Percentiles rank a stretch among this genome's conserved stretches.
These are phyloP conservation scores for Pitta sordida DNA, from an alignment of 2,113 vertebrate species.

Conservation along the genomic window DNA sequence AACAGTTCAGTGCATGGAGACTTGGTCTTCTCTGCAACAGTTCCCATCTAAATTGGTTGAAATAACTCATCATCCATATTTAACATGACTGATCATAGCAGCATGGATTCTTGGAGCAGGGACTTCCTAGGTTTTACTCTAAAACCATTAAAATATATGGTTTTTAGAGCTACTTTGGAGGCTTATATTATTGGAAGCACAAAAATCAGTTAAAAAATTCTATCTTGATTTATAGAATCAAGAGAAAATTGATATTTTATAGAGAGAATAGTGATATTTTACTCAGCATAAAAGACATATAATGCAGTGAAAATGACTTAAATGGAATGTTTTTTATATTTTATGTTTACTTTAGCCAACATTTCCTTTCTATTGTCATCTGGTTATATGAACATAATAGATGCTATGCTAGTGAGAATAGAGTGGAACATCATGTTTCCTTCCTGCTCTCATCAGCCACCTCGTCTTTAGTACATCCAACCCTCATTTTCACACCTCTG, in stretches of 20 bases:
- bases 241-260: no score
- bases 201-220: not conserved
- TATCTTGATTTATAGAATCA: not conserved
- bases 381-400: not conserved
- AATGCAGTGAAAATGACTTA: not conserved
- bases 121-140: not conserved
- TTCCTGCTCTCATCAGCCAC: not conserved
- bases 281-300: not conserved
- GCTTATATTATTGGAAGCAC: not conserved
- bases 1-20: not conserved
- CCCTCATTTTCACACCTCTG: not conserved
- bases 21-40: not conserved
- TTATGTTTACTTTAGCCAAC: not conserved
- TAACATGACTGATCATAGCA: not conserved
- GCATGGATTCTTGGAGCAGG: not conserved
- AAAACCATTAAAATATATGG: not conserved
- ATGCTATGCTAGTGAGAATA: not conserved
- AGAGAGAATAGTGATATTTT: no score
- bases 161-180: not conserved
- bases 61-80: not conserved
- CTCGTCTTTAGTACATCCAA: not conserved
- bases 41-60: not conserved
- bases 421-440: not conserved
- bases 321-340: not conserved
- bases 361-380: not conserved